Base-by-base conservation (phyloP, 30 jellyfish, hydroid and myxozoan genomes). In the Turritopsis rubra region DNA sequence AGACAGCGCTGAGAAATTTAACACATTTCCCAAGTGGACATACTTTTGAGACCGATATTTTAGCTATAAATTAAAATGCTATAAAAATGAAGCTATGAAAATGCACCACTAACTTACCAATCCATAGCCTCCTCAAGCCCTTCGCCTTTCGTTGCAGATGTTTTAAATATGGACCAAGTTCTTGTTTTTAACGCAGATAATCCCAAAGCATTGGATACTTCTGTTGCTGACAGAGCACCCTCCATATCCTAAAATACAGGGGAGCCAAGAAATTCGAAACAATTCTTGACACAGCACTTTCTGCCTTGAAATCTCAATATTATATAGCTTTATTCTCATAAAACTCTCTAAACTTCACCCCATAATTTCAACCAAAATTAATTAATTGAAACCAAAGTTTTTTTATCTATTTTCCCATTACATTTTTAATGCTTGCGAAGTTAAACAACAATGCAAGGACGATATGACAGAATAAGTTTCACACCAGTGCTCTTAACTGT, bases 81-180 rank as follows among this genome's bases (percentile, higher is more conserved):
- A n/a, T n/a, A 41, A 41, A 72, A 73, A 65, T 23, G 71, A 86
- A 72, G 18, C 24, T 16, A 16, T 30, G 0, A 27, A 27, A n/a
- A 22, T 16, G 26, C 13, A 0, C 83, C 4, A 79, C 28, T 20
- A 23, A 65, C 96, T 53, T 74, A 88, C 99, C 99, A 93, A 73
- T 93, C 99, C 99, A 93, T 93, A 8, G 99, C 99, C 75, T 93
- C 99, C n/a, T 89, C 96, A 18, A 93, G 85, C 28, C 99, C 99
- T 65, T 93, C 99, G 18, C 99, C 99, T 86, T 93, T 93, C 13
- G 87, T 88, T 65, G 97, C 99, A 9, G 99, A 93, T 28, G 99
- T 93, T 66, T 93, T 93, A 54, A 93, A 93, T 5, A 93, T 93
- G 8, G 99, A 93, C 99, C 99, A 93, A 5, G 99, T 89, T 71